Conservation (phyloP, 2,888 invertebrate genomes). For the Cephus pygmeus region DNA sequence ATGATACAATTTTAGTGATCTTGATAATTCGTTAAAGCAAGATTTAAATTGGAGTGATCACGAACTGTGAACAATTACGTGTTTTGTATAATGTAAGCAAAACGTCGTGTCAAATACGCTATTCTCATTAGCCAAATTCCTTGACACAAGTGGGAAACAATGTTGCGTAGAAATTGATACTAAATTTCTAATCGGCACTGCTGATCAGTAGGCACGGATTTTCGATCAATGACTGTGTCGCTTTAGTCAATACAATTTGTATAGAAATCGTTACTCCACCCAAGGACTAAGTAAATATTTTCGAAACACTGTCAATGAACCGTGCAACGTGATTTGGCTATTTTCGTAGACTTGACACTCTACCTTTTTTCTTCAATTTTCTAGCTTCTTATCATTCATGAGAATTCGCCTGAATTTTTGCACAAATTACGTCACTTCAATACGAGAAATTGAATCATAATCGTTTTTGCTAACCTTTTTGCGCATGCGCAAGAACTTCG, state of each 20-base stretch:
- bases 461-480: neutral
- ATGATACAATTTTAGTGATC: neutral
- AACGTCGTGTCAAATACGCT: neutral
- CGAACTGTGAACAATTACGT: neutral
- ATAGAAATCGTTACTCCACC: neutral
- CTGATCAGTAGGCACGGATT: neutral
- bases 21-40: neutral
- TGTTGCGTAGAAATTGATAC: neutral
- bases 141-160: neutral
- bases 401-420: neutral
- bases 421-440: neutral
- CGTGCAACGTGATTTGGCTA: neutral
- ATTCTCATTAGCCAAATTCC: neutral
- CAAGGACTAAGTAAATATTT: neutral
- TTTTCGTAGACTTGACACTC: neutral
- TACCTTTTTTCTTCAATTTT: neutral
- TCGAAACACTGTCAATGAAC: neutral
- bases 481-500: neutral
- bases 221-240: neutral
- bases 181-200: neutral
- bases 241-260: neutral
- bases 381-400: neutral
- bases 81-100: neutral
- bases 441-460: neutral
- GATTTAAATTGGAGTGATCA: neutral